A percentile compares a stretch with the other conserved stretches of the same genome.
Conservation (phyloP, 2,113 vertebrate genomes). For the Notothenia rossii region DNA sequence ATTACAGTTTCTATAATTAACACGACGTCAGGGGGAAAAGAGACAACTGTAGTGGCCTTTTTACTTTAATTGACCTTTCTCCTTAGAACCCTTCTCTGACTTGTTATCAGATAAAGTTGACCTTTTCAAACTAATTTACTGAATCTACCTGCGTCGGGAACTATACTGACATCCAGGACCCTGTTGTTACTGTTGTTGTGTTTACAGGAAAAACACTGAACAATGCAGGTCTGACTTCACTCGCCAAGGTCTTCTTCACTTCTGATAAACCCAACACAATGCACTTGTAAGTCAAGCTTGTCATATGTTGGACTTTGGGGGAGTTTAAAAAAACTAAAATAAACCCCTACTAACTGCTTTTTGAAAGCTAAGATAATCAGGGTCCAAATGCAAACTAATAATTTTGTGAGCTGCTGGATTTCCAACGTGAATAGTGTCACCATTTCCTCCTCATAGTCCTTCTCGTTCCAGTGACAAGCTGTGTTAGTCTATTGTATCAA, state of each 20-base stretch:
- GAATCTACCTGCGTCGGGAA: neutral
- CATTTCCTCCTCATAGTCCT: neutral
- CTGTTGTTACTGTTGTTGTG: slow-evolving; percentile 43
- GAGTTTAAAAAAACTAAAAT: neutral
- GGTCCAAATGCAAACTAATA: slow-evolving; percentile 8
- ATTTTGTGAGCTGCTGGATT: slow-evolving; percentile 13
- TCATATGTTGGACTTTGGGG: neutral
- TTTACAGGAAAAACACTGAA: slow-evolving; percentile 63
- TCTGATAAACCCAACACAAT: slow-evolving; percentile 5
- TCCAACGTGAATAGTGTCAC: neutral
- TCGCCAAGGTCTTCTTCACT: neutral
- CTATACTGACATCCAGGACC: neutral
- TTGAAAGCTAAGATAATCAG: neutral
- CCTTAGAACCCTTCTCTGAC: neutral
- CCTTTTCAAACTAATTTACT: slow-evolving; percentile 30
- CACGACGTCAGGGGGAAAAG: neutral
- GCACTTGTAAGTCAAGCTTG: neutral
- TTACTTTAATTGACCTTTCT: slow-evolving; percentile 1
- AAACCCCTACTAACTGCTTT: slow-evolving; percentile 2
- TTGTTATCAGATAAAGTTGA: slow-evolving; percentile 4
- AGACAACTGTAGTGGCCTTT: neutral
- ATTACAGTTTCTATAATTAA: slow-evolving; percentile 34
- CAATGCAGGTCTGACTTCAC: slow-evolving; percentile 35
- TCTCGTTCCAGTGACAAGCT: neutral
- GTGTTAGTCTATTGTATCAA: neutral